Percentiles rank a stretch among this genome's conserved stretches.
phyloP scores from a whole-genome alignment of 1,140 invertebrate genomes.

The Tetraneura akinire region DNA sequence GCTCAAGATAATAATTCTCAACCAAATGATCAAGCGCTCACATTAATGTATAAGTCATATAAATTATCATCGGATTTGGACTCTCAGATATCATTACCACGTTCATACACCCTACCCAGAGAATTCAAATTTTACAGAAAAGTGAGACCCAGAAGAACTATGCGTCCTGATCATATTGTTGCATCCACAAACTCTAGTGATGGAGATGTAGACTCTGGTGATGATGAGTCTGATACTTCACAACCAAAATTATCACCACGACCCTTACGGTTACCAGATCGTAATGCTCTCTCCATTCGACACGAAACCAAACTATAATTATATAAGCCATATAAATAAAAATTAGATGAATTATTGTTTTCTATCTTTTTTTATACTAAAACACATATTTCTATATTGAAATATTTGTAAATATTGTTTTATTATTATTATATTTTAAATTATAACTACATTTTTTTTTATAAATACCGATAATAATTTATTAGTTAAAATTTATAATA shows the following conservation, averaged over 20 bases:
- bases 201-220: conserved; percentile 61
- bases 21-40: conserved; percentile 55
- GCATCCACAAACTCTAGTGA: conserved; percentile 83
- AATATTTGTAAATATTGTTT: conserved; percentile 48
- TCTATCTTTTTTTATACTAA: conserved; percentile 8
- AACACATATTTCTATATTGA: conserved; percentile 8
- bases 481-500: conserved; percentile 39
- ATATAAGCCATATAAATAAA: conserved; percentile 51
- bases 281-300: conserved; percentile 52
- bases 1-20: conserved; percentile 31
- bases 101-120: conserved; percentile 80
- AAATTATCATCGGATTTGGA: conserved; percentile 71
- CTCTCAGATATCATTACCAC: conserved; percentile 75
- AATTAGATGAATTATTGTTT: conserved; percentile 22
- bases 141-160: conserved; percentile 61
- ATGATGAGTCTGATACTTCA: conserved; percentile 56
- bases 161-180: conserved; percentile 67
- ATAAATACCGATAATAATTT: conserved; percentile 7
- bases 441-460: not conserved
- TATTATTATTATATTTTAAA: conserved; percentile 25
- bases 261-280: conserved; percentile 53
- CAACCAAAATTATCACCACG: conserved; percentile 54
- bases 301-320: conserved; percentile 56
- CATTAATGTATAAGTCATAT: conserved; percentile 62
- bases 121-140: conserved; percentile 81